Evolutionary conservation across 1,140 invertebrate genomes (phyloP).

Genomic region (Nephotettix cincticeps): DNA sequence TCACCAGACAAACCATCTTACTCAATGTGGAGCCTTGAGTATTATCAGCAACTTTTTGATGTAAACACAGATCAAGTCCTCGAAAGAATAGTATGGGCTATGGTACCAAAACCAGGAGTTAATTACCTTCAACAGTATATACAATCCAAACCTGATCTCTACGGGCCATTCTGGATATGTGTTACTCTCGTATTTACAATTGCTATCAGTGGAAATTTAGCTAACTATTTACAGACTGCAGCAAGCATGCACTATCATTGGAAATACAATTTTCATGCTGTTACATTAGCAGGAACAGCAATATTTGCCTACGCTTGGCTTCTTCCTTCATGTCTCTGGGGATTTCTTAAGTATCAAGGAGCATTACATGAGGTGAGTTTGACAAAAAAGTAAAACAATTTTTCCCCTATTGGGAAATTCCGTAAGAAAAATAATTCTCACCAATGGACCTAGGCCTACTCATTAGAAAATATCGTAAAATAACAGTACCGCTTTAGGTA

Average conservation of each 20-base stretch:
- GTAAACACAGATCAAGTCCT: constrained; percentile 87
- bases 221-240: constrained; percentile 79
- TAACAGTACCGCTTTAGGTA: too few relatives aligned
- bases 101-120: constrained; percentile 68
- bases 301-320: constrained; percentile 90
- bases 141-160: constrained; percentile 89
- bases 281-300: constrained; percentile 86
- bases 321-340: constrained; percentile 81
- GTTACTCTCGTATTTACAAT: constrained; percentile 90
- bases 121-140: constrained; percentile 84
- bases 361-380: constrained; percentile 44
- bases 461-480: too few relatives aligned
- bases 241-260: constrained; percentile 66
- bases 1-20: not conserved
- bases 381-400: too few relatives aligned
- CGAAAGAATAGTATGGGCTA: constrained; percentile 78
- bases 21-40: constrained; percentile 73
- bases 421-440: too few relatives aligned
- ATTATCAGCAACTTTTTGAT: constrained; percentile 96
- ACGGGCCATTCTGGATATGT: constrained; percentile 98
- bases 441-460: too few relatives aligned
- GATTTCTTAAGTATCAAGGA: constrained; percentile 77
- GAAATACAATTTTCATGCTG: constrained; percentile 92
- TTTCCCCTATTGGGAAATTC: too few relatives aligned
- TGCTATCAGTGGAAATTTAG: constrained; percentile 91